Percentiles rank a stretch among this genome's conserved stretches.
phyloP scores from a whole-genome alignment of 2,888 invertebrate species.

The Macrosiphum euphorbiae region DNA sequence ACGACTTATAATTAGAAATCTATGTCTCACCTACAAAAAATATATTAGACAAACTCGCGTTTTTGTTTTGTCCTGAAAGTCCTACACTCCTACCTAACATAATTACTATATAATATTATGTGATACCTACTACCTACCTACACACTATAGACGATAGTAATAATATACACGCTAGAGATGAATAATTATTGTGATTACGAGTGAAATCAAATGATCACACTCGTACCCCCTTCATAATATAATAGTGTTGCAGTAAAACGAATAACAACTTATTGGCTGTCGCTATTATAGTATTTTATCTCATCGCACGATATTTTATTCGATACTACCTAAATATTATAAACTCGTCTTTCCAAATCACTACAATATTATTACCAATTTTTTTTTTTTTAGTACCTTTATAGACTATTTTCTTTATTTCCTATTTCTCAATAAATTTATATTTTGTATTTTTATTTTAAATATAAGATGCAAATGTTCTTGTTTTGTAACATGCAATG shows the following conservation, averaged over 20 bases:
- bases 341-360: not conserved
- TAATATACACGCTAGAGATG: not conserved
- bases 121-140: not conserved
- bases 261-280: not conserved
- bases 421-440: not conserved
- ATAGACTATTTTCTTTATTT: slow-evolving; percentile 41
- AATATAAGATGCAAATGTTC: slow-evolving; percentile 34
- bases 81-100: not conserved
- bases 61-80: not conserved
- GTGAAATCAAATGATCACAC: not conserved
- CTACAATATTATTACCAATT: not conserved
- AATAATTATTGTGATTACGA: not conserved
- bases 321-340: not conserved
- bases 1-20: not conserved
- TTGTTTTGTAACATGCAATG: slow-evolving; percentile 34
- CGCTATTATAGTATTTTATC: not conserved
- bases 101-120: not conserved
- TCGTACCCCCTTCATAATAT: not conserved
- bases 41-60: not conserved
- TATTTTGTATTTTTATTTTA: slow-evolving; percentile 9
- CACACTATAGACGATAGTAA: not conserved
- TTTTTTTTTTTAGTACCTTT: slow-evolving; percentile 27
- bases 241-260: not conserved
- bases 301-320: not conserved
- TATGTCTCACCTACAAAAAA: not conserved